Base-by-base conservation (phyloP, 2,113 vertebrate species). In the Gallinago jamesoni region DNA sequence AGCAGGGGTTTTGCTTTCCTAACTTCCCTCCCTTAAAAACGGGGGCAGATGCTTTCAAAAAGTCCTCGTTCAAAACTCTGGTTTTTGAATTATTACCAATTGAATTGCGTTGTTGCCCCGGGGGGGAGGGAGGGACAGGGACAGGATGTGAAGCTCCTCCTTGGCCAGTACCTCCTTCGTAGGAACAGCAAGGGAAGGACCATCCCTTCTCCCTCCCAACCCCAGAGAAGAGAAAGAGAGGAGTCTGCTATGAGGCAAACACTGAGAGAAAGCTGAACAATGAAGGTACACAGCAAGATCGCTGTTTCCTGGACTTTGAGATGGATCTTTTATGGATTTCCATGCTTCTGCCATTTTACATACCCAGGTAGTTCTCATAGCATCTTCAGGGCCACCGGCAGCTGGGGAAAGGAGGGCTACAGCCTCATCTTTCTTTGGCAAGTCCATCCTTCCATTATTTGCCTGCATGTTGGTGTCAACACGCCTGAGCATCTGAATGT, bases 81-180 rank as follows among this genome's bases (percentile, higher is more conserved):
- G 66, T 22, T 91, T 68, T 81, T 62, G 79, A 91, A 70, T 84
- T 84, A 31, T 72, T 75, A 67, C 53, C 27, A 22, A 8, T 6
- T 23, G 48, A 68, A 55, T 63, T 24, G 52, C 0, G 0, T 9
- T 19, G 28, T 39, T 73, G 64, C 47, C 63, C 52, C 1, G 3
- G 14, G 19, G n/a, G 25, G 30, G 53, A n/a, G 63, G 72, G 37
- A 60, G 60, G 60, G 47, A 35, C 27, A n/a, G 81, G 55, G 60
- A 15, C 50, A 56, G 79, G 79, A 87, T 62, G 83, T 43, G 41
- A 37, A 64, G 67, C 83, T 72, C 9, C n/a, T 84, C 48, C 45
- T 43, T 35, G 78, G 73, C 83, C 83, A 81, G 52, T 57, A 72
- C 25, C 89, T 84, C 84, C 37, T 73, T 50, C n/a, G 60, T 23